Base-by-base conservation (phyloP, 2,797 vertebrate species). In the Pristis pectinata region DNA sequence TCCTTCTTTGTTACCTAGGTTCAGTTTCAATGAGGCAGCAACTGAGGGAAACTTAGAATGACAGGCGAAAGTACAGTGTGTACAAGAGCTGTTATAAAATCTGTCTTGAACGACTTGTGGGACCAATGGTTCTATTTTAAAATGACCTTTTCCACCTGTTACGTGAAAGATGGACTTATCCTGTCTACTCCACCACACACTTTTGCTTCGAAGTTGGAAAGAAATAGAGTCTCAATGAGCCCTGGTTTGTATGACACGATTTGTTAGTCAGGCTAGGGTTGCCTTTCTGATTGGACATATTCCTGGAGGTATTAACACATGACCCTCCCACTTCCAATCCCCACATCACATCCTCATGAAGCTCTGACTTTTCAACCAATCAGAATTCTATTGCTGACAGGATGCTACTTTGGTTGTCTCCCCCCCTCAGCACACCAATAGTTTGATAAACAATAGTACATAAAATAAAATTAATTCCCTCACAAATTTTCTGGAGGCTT, bases 81-180 rank as follows among this genome's bases (percentile, higher is more conserved):
- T 77, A 13, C 34, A n/a, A n/a, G 76, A 77, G 11, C 76, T 13
- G 34, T 77, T 37, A 37, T 77, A 77, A 77, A 37, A 77, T 77
- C 30, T 77, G 76, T 77, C 30, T 37, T n/a, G 82, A 6, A 82
- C 44, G 41, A 49, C 44, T 22, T 53, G 30, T 53, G 49, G 2
- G 80, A 53, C 49, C 19, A 83, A 83, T 83, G 27, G 49, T 53
- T 83, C 80, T 83, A 83, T 83, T 83, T 83, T 83, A 83, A 83
- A 24, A 27, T 53, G 80, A 83, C 80, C 80, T 83, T 83, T 83
- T 83, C 44, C 44, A 83, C 24, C 80, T 53, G 80, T 44, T 83
- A 80, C 83, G 9, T 7, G 24, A 83, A 83, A 80, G 77, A 41
- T 41, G 49, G 44, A 11, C 19, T 49, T 83, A 53, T 49, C 49